Base-by-base conservation (phyloP, 2,888 invertebrate genomes). In the Marasmarcha lunaedactyla region DNA sequence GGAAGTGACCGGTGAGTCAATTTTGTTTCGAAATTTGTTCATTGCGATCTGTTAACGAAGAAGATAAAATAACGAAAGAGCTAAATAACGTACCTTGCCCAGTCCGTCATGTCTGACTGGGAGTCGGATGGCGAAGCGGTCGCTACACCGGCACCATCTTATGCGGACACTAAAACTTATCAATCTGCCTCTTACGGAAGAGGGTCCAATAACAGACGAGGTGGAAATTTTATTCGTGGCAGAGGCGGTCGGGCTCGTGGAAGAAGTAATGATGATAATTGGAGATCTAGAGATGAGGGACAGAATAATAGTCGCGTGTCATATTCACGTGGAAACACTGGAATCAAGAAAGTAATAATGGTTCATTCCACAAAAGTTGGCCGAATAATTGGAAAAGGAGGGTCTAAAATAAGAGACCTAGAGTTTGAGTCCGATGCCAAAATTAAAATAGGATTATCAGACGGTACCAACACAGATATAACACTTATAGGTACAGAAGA, bases 401-500 rank as follows among this genome's bases (percentile, higher is more conserved):
- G 95, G 1, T 79, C 86, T 1, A 92, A 90, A 64, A 93, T 95
- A 42, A 86, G 85, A 51, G 91, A 93, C 44, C 67, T 95, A 0
- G 84, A 91, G 59, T 84, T 81, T 42, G 81, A 86, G 53, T 89
- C 88, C 45, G 86, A 87, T 6, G 87, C 91, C 0, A 85, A 84
- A 47, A 87, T 94, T 15, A 85, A 86, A 48, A 84, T 88, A 48
- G 57, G 55, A 42, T 52, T 54, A 34, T 45, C 45, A 9, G 54
- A 54, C n/a, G 49, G 47, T 1, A 42, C 50, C 20, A 47, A 52
- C n/a, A 51, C 49, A 1, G 43, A 49, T 2, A 63, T 86, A 5
- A 63, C 56, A 4, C 42, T 85, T 20, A 49, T 41, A 36, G 85
- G 85, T 1, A 51, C 62, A 1, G 47, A 52, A 37, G 71, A 73